Evolutionary conservation across 2,797 vertebrate species (phyloP), one percentile per base, ranked within the genome.

Genomic region (Fistularia tabacaria): DNA sequence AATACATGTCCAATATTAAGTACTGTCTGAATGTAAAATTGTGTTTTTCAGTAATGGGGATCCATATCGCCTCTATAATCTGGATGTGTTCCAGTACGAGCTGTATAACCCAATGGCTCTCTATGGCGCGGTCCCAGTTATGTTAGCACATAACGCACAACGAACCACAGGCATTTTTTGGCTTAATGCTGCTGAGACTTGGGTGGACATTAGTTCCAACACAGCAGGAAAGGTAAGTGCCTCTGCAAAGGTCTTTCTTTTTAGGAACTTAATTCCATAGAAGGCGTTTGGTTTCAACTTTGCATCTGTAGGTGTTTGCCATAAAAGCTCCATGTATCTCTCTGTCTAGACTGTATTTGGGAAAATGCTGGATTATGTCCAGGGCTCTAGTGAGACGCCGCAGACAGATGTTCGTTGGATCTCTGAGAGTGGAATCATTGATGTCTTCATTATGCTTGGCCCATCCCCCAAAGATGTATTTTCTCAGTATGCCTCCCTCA

Each of bases 41-140:
- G 25, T 75, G 25, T 49, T 11, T 81, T 80, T 9, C 76, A 96
- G 94, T 48, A 92, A 85, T 14, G 92, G 92, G 38, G 96, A 98
- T 59, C 95, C 95, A 0, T 98, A 97, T 70, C 92, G 95, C 3
- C 91, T 97, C 6, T 98, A 95, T 74, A 98, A 97, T 77, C 81
- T 98, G 79, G 96, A 98, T 12, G 96, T 98, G 44, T 98, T 98
- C 90, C 94, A 97, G 78, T 98, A 98, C 1, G 96, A 98, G 74
- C 76, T 98, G 1, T 86, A 88, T 76, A 96, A 92, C 61, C 92
- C 93, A 10, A 98, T 98, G 96, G 95, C 96, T 0, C 88, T 98
- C 3, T 98, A 97, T 0, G 96, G 94, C 0, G 85, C 93, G 0
- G 92, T 98, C 7, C 96, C 96, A 0, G 86, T 97, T 15, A 91